Conservation (phyloP, 2,797 vertebrate genomes). For the Octomys mimax region DNA sequence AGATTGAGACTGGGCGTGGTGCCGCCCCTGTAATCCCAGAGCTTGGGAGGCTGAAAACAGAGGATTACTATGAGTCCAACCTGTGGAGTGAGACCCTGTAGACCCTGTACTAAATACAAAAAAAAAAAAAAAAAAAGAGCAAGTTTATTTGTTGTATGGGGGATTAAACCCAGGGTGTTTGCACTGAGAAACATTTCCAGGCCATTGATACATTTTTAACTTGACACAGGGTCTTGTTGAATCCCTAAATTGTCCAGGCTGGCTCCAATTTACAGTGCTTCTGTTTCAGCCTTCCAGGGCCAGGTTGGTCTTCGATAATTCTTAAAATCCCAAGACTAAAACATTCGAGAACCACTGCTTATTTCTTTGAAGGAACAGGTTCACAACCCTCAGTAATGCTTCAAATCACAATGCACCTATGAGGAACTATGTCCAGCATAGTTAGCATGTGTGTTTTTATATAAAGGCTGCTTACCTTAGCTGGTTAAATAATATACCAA, state of each 20-base stretch:
- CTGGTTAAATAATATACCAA: neutral
- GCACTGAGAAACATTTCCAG: neutral
- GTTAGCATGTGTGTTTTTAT: neutral
- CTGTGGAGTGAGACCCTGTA: too few species aligned
- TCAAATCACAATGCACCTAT: conserved; percentile 8
- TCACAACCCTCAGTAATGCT: conserved; percentile 13
- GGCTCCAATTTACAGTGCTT: neutral
- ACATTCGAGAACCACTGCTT: neutral
- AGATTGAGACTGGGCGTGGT: too few species aligned
- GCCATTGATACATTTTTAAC: neutral
- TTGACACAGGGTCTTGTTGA: neutral
- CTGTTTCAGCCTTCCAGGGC: neutral
- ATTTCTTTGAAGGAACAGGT: neutral
- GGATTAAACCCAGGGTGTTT: neutral
- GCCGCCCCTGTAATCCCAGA: too few species aligned
- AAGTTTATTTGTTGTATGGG: neutral
- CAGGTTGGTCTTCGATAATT: neutral
- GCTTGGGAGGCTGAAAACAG: too few species aligned
- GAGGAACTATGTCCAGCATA: neutral
- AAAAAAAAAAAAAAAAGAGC: too few species aligned
- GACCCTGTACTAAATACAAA: too few species aligned
- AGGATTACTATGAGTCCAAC: too few species aligned
- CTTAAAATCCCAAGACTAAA: conserved; percentile 4
- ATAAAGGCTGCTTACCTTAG: neutral
- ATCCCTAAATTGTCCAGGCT: neutral